Percentiles rank a stretch among this genome's conserved stretches.
phyloP scores from a whole-genome alignment of 23 tunicate species.

The Styela clava region DNA sequence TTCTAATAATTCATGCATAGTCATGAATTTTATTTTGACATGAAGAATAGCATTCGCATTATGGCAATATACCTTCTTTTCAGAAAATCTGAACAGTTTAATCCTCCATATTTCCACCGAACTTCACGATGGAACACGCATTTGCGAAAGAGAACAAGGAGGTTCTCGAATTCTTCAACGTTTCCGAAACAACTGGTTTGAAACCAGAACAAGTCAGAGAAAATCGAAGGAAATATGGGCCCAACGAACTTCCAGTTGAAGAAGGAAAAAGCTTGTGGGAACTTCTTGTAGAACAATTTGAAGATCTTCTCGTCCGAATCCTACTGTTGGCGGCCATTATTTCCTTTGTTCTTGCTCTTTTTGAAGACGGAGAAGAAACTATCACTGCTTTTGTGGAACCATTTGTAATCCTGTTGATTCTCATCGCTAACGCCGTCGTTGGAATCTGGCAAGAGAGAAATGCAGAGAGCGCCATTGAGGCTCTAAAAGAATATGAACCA shows the following conservation, averaged over 20 bases:
- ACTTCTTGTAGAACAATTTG: slow-evolving; percentile 86
- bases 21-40: too few relatives aligned
- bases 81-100: too few relatives aligned
- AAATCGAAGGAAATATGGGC: slow-evolving; percentile 80
- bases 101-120: too few relatives aligned
- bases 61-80: too few relatives aligned
- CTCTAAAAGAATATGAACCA: slow-evolving; percentile 98
- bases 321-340: slow-evolving; percentile 86
- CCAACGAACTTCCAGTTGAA: slow-evolving; percentile 88
- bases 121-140: slow-evolving; percentile 79
- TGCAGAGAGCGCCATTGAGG: slow-evolving; percentile 99
- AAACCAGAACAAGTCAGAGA: slow-evolving; percentile 58
- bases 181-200: slow-evolving; percentile 56
- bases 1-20: too few relatives aligned
- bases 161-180: slow-evolving; percentile 72
- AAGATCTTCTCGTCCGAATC: slow-evolving; percentile 88
- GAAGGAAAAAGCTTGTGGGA: slow-evolving; percentile 93
- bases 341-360: slow-evolving; percentile 90
- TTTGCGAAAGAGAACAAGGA: slow-evolving; percentile 79
- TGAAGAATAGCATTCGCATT: too few relatives aligned
- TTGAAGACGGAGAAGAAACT: slow-evolving; percentile 97
- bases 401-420: slow-evolving; percentile 86
- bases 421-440: slow-evolving; percentile 92
- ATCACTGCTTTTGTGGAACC: slow-evolving; percentile 99
- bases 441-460: slow-evolving; percentile 99